Evolutionary conservation across 2,113 vertebrate species (phyloP).

Genomic region (Syrrhaptes paradoxus): DNA sequence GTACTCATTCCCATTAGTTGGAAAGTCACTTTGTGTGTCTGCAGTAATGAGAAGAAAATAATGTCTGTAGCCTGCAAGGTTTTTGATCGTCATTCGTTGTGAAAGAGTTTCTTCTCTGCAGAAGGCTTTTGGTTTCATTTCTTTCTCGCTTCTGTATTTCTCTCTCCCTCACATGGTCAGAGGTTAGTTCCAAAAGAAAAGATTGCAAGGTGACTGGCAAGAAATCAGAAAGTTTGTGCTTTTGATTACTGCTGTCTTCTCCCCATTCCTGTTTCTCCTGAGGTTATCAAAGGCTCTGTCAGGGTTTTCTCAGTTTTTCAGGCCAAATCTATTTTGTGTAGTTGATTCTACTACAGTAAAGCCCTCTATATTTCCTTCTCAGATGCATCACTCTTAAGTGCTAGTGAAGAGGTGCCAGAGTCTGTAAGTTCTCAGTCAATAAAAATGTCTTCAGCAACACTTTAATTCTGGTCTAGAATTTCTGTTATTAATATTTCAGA

Average conservation of each 20-base stretch:
- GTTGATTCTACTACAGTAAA: not conserved
- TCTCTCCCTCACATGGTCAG: not conserved
- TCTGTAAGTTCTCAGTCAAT: not conserved
- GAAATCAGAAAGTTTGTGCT: not conserved
- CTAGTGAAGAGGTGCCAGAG: not conserved
- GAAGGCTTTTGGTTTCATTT: not conserved
- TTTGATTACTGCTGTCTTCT: not conserved
- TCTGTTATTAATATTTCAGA: not conserved
- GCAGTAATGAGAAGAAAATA: not conserved
- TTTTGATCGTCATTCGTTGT: not conserved
- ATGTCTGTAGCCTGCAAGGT: not conserved
- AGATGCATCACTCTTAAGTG: not conserved
- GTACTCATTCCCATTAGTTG: not conserved
- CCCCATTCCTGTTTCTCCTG: not conserved
- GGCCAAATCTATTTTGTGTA: not conserved
- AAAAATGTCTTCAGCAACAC: not conserved
- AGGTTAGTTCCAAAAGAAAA: not conserved
- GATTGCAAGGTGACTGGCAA: not conserved
- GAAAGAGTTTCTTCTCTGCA: not conserved
- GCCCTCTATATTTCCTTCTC: not conserved
- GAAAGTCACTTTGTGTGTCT: not conserved
- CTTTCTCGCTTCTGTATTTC: not conserved
- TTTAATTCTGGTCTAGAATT: not conserved
- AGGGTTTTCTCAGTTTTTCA: not conserved
- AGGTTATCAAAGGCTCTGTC: not conserved